Conservation (phyloP, 1,140 invertebrate genomes). For the Drosophila funebris region DNA sequence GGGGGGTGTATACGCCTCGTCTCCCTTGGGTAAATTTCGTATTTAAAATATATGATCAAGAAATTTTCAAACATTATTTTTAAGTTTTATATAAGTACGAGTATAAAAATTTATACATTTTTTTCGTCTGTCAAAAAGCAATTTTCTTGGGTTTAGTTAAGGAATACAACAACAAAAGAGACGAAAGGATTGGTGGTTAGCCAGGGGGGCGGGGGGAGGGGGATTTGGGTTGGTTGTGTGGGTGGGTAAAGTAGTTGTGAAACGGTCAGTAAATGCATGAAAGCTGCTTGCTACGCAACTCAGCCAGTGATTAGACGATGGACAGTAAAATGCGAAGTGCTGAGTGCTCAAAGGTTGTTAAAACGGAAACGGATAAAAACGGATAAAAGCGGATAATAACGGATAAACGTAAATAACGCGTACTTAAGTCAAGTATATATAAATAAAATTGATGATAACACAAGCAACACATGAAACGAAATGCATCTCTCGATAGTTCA, state of each 20-base stretch:
- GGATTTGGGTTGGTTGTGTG: too few relatives aligned
- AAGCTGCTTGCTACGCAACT: constrained; percentile 17
- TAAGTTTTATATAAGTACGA: constrained; percentile 58
- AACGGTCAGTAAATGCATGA: constrained; percentile 42
- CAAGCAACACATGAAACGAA: too few relatives aligned
- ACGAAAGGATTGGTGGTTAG: too few relatives aligned
- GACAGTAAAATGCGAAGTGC: neutral
- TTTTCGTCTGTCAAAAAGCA: constrained; percentile 39
- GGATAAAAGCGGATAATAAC: neutral
- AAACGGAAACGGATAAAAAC: neutral
- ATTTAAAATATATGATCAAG: constrained; percentile 79
- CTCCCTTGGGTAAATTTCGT: constrained; percentile 77
- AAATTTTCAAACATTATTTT: constrained; percentile 79
- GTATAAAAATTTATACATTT: constrained; percentile 31
- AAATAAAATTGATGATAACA: neutral
- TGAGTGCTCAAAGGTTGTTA: neutral
- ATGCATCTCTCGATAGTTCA: too few relatives aligned
- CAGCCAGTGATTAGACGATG: neutral
- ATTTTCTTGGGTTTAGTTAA: constrained; percentile 32
- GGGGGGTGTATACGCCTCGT: constrained; percentile 39
- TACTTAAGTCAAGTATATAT: neutral
- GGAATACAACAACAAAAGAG: neutral
- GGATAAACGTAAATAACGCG: neutral
- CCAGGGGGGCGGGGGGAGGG: too few relatives aligned
- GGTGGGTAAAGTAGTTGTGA: constrained; percentile 6